Base-by-base conservation (phyloP, 1,140 invertebrate genomes). In the Drosophila guanche region DNA sequence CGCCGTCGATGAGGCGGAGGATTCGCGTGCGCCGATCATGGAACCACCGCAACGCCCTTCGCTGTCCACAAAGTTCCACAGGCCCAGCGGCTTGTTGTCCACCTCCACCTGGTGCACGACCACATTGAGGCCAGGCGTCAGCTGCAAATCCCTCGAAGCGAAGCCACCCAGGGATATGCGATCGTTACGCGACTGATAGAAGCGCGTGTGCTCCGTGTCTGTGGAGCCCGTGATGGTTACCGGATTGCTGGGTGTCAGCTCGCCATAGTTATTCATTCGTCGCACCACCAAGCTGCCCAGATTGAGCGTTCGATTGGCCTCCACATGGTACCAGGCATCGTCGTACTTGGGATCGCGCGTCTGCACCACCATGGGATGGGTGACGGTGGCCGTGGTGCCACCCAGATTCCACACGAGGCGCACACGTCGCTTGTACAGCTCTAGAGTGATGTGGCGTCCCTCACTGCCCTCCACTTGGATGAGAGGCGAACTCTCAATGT, bases 61-160 rank as follows among this genome's bases (percentile, higher is more conserved):
- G 60, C 94, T 93, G 29, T 93, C 92, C 1, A 92, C 63, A 88
- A 98, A 99, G 91, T 98, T 97, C 96, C 97, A 99, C 0, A 99
- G 92, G 0, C 98, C 97, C 46, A 99, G 92, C 0, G 93, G 94
- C 29, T 94, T 93, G 4, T 95, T 95, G 91, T 98, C 96, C 1
- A 97, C 92, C 62, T 93, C 93, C 0, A 98, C 92, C 67, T 96
- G 94, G 90, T 97, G 93, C 5, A 98, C 92, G 59, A 97, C 98
- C 0, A 96, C 97, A 20, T 94, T 93, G 4, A 95, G 90, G 1
- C 94, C 95, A 0, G 89, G 65, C 1, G 90, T 91, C 20, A 94
- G 79, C 69, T 81, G 71, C n/a, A 79, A 12, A 45, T 91, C 89
- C 37, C 80, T 86, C 10, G 92, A 92, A 0, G 93, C 92, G 42